phyloP scores from a whole-genome alignment of 1,140 invertebrate genomes.

The Dendroctonus ponderosae region DNA sequence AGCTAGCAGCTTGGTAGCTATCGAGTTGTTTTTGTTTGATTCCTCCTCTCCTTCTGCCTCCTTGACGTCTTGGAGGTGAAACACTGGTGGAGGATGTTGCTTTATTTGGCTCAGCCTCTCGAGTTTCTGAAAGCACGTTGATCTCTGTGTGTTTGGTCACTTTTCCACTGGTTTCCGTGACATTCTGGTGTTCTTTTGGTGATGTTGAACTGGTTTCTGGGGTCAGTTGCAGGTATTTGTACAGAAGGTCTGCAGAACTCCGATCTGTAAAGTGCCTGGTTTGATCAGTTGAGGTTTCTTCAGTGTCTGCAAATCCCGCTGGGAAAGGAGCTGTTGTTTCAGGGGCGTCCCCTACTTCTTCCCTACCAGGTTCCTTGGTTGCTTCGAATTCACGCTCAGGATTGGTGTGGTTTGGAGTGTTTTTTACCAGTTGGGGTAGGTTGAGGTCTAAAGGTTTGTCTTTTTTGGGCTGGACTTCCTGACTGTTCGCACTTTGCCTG shows the following conservation, averaged over 20 bases:
- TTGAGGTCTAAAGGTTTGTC: not conserved
- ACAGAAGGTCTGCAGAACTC: too few species aligned
- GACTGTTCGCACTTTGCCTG: conserved; percentile 1
- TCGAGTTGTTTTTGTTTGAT: conserved; percentile 18
- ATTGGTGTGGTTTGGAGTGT: too few species aligned
- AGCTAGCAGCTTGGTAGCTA: conserved; percentile 19
- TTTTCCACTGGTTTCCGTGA: not conserved
- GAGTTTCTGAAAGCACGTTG: conserved; percentile 13
- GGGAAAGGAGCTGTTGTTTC: not conserved
- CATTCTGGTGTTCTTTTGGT: too few species aligned
- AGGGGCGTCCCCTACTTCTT: not conserved
- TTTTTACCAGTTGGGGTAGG: too few species aligned
- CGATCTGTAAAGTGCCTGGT: too few species aligned
- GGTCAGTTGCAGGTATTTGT: too few species aligned
- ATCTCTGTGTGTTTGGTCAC: conserved; percentile 9
- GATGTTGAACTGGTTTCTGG: too few species aligned
- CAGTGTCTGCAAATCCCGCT: not conserved
- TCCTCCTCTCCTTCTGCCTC: conserved; percentile 9
- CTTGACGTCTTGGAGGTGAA: conserved; percentile 4
- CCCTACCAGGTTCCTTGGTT: not conserved
- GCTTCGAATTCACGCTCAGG: not conserved
- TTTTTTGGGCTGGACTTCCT: not conserved
- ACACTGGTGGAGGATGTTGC: conserved; percentile 3
- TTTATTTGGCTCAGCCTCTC: not conserved
- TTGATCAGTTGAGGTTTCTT: not conserved